phyloP scores from a whole-genome alignment of 2,888 invertebrate genomes.

The Holacanthella duospinosa region DNA sequence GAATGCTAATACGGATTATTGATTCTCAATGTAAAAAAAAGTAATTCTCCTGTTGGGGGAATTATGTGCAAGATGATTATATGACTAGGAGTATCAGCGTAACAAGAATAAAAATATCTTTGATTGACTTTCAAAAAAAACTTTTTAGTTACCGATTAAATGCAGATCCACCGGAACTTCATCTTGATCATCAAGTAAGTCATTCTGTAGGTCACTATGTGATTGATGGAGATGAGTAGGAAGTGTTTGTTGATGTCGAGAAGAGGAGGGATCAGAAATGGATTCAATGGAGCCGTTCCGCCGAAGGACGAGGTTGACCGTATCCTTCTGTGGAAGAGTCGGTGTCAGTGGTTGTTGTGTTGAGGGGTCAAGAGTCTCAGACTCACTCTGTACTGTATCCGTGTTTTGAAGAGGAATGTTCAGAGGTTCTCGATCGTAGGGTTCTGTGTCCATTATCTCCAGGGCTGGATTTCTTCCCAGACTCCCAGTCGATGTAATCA shows the following conservation, averaged over 20 bases:
- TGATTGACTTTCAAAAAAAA: too few species aligned
- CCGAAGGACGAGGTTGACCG: neutral
- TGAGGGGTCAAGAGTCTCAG: neutral
- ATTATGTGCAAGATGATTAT: too few species aligned
- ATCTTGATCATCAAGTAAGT: neutral
- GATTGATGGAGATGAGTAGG: neutral
- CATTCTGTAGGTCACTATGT: neutral
- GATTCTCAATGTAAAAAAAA: too few species aligned
- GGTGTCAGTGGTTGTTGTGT: neutral
- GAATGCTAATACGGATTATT: too few species aligned
- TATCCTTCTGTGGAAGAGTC: neutral
- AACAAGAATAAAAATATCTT: too few species aligned
- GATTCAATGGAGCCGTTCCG: neutral
- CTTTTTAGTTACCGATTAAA: conserved; percentile 23
- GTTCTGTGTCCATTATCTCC: too few species aligned
- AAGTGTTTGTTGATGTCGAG: conserved; percentile 2
- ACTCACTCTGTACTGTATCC: neutral
- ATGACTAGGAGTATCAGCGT: too few species aligned
- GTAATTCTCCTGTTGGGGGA: too few species aligned
- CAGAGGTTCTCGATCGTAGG: too few species aligned
- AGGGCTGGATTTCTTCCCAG: conserved; percentile 21
- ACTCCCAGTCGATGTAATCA: neutral
- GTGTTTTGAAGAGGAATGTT: too few species aligned
- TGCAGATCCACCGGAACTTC: conserved; percentile 18
- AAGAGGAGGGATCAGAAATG: neutral